Evolutionary conservation across 92 coral and sea anemone species (phyloP).

Genomic region (Bergia sp.): DNA sequence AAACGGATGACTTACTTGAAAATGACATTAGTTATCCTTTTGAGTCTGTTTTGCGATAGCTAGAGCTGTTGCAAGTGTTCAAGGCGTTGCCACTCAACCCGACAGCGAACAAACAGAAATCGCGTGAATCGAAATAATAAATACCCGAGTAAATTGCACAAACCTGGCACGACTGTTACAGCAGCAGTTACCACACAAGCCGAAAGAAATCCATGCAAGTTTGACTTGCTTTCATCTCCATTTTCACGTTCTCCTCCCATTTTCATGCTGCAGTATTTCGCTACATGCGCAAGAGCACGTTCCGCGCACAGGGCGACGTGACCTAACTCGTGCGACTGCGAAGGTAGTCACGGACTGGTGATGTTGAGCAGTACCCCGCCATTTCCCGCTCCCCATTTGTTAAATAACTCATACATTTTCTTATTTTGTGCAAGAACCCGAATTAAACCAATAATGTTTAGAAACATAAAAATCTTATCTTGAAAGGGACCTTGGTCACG

Average conservation of each 20-base stretch:
- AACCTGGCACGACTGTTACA: slow-evolving; percentile 36
- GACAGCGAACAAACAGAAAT: too few relatives aligned
- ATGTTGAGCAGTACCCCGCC: too few relatives aligned
- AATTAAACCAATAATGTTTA: too few relatives aligned
- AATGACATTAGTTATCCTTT: too few relatives aligned
- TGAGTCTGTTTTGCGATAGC: too few relatives aligned
- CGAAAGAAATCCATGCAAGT: not conserved
- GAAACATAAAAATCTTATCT: too few relatives aligned
- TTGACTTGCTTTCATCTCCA: not conserved
- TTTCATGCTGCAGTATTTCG: not conserved
- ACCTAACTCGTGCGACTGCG: not conserved
- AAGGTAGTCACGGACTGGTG: not conserved
- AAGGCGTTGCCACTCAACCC: too few relatives aligned
- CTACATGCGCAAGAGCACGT: not conserved
- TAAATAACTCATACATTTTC: not conserved
- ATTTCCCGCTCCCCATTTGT: not conserved
- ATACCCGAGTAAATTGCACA: not conserved
- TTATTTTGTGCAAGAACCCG: too few relatives aligned
- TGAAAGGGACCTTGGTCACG: too few relatives aligned
- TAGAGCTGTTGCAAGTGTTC: too few relatives aligned
- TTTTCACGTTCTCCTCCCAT: slow-evolving; percentile 11
- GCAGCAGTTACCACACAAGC: slow-evolving; percentile 28
- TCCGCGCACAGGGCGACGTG: not conserved
- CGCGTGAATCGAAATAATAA: not conserved
- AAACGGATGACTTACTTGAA: too few relatives aligned